Conservation (phyloP, 2,797 vertebrate species). For the Cirrhinus mrigala region DNA sequence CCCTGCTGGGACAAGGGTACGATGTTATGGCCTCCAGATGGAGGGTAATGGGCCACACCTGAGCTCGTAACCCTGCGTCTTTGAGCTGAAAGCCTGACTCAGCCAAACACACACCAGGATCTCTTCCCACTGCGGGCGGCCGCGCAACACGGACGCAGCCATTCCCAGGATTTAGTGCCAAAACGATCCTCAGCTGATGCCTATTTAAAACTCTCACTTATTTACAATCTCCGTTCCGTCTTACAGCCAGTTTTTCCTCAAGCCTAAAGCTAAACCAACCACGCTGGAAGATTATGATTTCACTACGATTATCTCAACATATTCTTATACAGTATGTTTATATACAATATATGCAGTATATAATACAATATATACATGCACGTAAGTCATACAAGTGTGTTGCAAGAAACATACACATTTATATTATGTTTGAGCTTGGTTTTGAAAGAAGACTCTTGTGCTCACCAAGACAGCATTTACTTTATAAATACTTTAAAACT, state of each 20-base stretch:
- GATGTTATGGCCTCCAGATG: slow-evolving; percentile 77
- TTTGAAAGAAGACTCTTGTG: neutral
- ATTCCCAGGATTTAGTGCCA: slow-evolving; percentile 47
- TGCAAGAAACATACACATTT: neutral
- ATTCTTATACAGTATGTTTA: neutral
- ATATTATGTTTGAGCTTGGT: neutral
- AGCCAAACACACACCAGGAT: slow-evolving; percentile 65
- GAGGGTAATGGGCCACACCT: slow-evolving; percentile 76
- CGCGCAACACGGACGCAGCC: slow-evolving; percentile 46
- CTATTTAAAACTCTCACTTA: slow-evolving; percentile 49
- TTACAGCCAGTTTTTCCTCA: slow-evolving; percentile 17
- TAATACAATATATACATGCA: neutral
- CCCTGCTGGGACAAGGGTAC: slow-evolving; percentile 63
- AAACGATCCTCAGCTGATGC: slow-evolving; percentile 45
- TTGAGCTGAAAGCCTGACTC: slow-evolving; percentile 69
- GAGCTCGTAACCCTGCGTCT: slow-evolving; percentile 63
- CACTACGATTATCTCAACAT: neutral
- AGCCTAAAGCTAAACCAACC: neutral
- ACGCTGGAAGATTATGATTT: neutral
- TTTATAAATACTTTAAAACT: neutral
- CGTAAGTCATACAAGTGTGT: too few relatives aligned
- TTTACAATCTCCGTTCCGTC: slow-evolving; percentile 35
- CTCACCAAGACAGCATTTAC: neutral
- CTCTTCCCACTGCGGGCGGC: slow-evolving; percentile 59
- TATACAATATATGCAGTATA: neutral